A percentile compares a stretch with the other conserved stretches of the same genome.
These are phyloP conservation scores for Neomonachus schauinslandi DNA, from an alignment of 2,113 vertebrate species.

Conservation along the genomic window DNA sequence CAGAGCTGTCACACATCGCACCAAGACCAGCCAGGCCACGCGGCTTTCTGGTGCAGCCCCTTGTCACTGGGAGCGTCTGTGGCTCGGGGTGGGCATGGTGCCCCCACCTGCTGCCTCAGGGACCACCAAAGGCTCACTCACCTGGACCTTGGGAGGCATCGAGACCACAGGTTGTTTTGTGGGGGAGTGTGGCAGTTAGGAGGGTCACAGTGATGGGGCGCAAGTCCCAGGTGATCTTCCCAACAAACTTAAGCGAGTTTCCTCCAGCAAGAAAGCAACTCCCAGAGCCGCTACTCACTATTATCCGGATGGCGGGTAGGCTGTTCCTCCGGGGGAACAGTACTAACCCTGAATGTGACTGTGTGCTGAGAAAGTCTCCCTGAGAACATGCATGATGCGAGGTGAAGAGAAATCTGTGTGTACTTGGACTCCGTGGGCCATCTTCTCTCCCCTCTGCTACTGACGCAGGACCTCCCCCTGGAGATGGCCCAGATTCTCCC, in stretches of 20 bases:
- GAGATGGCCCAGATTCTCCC: no score
- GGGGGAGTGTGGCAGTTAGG: not conserved
- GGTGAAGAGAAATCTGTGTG: not conserved
- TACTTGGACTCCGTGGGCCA: accelerated
- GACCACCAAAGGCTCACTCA: accelerated
- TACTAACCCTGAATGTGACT: accelerated
- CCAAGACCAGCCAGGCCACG: accelerated
- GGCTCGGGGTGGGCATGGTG: accelerated
- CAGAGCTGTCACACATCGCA: accelerated
- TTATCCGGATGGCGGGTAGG: accelerated
- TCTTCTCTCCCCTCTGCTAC: accelerated
- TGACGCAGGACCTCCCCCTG: accelerated
- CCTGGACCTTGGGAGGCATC: not conserved
- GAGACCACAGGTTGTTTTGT: not conserved
- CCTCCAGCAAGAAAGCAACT: not conserved
- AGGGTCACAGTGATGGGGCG: accelerated
- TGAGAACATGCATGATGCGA: accelerated
- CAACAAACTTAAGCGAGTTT: not conserved
- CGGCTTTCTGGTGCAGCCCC: not conserved
- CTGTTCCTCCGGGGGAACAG: no score
- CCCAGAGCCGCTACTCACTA: not conserved
- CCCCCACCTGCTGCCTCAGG: accelerated
- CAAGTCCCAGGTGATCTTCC: not conserved
- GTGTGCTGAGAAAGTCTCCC: no score
- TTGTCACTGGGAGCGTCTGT: accelerated